A percentile compares a stretch with the other conserved stretches of the same genome.
Evolutionary conservation across 2,113 vertebrate species (phyloP).

Genomic region (Vimba vimba): DNA sequence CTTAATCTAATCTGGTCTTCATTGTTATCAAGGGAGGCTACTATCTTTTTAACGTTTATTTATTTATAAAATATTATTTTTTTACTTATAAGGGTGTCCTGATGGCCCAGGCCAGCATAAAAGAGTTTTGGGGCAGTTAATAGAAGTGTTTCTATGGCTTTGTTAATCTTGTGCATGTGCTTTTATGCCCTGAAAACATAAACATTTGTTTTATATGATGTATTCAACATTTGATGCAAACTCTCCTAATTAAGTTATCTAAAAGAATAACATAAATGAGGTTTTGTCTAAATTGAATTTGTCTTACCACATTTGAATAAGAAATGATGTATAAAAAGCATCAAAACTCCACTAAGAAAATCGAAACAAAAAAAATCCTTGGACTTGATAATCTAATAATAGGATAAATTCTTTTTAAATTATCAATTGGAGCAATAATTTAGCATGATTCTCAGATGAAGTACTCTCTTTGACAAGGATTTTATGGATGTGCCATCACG

Average conservation of each 20-base stretch:
- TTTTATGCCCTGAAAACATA: no score
- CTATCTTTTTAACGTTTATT: background rate
- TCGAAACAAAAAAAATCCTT: background rate
- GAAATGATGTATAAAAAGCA: no score
- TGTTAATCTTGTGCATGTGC: no score
- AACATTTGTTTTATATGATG: no score
- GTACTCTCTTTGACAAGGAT: background rate
- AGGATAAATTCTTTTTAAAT: background rate
- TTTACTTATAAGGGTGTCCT: background rate
- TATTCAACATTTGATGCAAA: no score
- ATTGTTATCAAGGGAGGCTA: background rate
- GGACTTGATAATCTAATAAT: background rate
- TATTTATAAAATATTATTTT: background rate
- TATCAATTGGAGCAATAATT: background rate
- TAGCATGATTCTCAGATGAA: background rate
- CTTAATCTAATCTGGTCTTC: background rate
- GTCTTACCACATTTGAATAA: no score
- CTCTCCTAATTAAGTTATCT: no score
- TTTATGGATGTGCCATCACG: background rate
- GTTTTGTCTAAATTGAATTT: no score
- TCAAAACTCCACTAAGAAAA: background rate
- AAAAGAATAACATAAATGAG: no score
- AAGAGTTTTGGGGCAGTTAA: background rate
- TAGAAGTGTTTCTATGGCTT: no score
- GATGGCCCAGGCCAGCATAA: background rate